phyloP scores from a whole-genome alignment of 2,888 invertebrate species.

The Yponomeuta cagnagella region DNA sequence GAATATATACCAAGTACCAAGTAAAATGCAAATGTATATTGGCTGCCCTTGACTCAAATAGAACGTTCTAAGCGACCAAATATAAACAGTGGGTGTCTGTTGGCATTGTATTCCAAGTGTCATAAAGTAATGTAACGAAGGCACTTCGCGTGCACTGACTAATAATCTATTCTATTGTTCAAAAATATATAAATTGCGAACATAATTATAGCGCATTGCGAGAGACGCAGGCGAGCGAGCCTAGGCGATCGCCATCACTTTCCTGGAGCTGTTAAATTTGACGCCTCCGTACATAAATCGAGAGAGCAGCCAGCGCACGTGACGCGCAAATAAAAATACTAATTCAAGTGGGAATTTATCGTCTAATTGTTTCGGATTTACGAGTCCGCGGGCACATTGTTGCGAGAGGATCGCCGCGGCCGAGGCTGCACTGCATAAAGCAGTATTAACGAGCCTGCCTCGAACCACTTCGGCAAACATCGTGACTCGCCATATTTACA shows the following conservation, averaged over 20 bases:
- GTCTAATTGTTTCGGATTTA: constrained; percentile 66
- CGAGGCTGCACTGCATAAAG: constrained; percentile 45
- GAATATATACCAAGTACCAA: background rate
- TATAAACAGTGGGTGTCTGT: background rate
- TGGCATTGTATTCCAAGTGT: constrained; percentile 2
- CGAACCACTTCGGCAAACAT: constrained; percentile 36
- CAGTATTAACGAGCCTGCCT: constrained; percentile 43
- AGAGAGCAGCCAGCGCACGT: constrained; percentile 54
- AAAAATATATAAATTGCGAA: constrained; percentile 49
- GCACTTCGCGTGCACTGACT: background rate
- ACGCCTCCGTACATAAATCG: constrained; percentile 62
- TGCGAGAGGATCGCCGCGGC: constrained; percentile 40
- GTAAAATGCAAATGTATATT: background rate
- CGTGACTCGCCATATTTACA: constrained; percentile 49
- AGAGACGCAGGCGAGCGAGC: constrained; percentile 35
- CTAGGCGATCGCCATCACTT: constrained; percentile 53
- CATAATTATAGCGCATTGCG: constrained; percentile 57
- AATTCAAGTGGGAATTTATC: constrained; percentile 61
- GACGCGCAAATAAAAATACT: constrained; percentile 67
- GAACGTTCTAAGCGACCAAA: background rate
- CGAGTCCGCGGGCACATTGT: constrained; percentile 52
- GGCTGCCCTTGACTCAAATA: background rate
- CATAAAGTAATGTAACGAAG: constrained; percentile 10
- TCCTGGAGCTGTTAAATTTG: constrained; percentile 61
- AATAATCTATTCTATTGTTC: constrained; percentile 39